phyloP scores from a whole-genome alignment of 2,888 invertebrate genomes.

The Euproctis similis region DNA sequence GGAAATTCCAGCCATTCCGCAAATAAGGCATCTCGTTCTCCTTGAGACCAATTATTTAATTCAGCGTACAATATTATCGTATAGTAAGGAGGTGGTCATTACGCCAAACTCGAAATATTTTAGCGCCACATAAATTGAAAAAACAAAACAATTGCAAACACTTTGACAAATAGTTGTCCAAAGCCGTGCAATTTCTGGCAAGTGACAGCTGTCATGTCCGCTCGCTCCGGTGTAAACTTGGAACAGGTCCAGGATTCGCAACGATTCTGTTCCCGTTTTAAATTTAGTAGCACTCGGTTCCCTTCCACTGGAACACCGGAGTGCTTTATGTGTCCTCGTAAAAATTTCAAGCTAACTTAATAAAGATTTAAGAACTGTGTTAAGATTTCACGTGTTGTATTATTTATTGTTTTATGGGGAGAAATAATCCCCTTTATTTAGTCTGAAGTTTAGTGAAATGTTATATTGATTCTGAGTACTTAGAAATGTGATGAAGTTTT shows the following conservation, averaged over 20 bases:
- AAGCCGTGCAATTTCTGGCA: conserved; percentile 21
- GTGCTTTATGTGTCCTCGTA: conserved; percentile 20
- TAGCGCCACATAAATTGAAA: conserved; percentile 11
- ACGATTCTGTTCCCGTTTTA: conserved; percentile 27
- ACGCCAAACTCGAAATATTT: no score
- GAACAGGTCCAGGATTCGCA: conserved; percentile 32
- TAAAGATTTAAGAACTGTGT: conserved; percentile 2
- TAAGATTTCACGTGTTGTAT: conserved; percentile 1
- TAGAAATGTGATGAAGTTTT: no score
- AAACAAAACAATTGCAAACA: conserved; percentile 13
- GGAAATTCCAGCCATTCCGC: no score
- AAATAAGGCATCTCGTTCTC: no score
- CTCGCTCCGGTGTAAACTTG: conserved; percentile 23
- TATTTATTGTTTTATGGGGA: conserved; percentile 2
- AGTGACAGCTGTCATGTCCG: conserved; percentile 35
- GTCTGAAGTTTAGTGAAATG: no score
- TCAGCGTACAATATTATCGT: no score
- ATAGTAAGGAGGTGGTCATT: no score
- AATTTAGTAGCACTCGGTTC: conserved; percentile 10
- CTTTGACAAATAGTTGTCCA: conserved; percentile 16
- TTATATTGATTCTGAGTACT: no score
- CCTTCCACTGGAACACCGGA: conserved; percentile 4
- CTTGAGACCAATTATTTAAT: no score
- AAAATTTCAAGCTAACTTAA: conserved; percentile 20
- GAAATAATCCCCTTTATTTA: no score